These are phyloP conservation scores for Marisa cornuarietis DNA, from an alignment of 1,140 invertebrate genomes.

Conservation along the genomic window DNA sequence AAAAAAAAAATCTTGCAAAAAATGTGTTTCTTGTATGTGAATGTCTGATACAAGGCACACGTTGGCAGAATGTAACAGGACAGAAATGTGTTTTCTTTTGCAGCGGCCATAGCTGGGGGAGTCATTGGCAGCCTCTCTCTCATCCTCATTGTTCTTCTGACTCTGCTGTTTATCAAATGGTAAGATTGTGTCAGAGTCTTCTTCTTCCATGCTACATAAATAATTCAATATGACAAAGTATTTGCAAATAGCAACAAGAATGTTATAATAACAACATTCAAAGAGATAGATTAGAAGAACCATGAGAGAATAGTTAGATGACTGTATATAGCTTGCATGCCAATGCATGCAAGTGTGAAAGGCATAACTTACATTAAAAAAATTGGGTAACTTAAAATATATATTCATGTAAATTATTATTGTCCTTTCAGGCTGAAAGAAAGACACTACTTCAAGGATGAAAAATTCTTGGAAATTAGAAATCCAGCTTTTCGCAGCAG, in stretches of 20 bases:
- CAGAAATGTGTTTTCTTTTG: conserved; percentile 27
- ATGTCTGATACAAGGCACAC: not conserved
- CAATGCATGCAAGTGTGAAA: not conserved
- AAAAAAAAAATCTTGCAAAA: too few relatives aligned
- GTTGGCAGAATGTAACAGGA: too few relatives aligned
- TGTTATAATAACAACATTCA: not conserved
- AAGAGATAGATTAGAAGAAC: too few relatives aligned
- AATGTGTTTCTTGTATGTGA: too few relatives aligned
- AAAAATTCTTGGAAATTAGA: conserved; percentile 49
- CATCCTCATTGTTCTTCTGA: conserved; percentile 50
- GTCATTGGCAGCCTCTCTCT: conserved; percentile 58
- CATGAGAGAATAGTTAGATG: too few relatives aligned
- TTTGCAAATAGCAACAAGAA: not conserved
- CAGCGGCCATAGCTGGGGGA: conserved; percentile 60
- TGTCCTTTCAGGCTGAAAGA: conserved; percentile 38
- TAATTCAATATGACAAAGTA: too few relatives aligned
- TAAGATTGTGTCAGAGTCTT: conserved; percentile 25
- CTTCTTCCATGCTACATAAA: too few relatives aligned
- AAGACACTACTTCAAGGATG: conserved; percentile 41
- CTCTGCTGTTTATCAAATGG: conserved; percentile 55
- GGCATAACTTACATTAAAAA: too few relatives aligned
- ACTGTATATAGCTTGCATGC: too few relatives aligned
- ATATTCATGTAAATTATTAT: not conserved
- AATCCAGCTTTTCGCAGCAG: conserved; percentile 59
- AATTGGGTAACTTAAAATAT: not conserved